Evolutionary conservation across 2,113 vertebrate genomes (phyloP).

Genomic region (Epinephelus moara): DNA sequence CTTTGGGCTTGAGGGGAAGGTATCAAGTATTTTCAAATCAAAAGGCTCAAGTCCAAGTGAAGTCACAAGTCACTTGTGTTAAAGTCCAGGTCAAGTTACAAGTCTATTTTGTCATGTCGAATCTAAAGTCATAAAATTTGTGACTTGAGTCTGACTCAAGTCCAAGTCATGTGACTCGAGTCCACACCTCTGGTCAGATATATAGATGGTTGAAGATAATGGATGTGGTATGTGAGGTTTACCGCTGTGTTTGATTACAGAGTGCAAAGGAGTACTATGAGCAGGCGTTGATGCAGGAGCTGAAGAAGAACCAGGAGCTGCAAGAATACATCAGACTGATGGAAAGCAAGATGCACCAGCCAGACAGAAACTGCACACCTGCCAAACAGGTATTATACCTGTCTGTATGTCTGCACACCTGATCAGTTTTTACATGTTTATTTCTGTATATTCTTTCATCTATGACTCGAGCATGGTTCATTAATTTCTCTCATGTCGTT

Average conservation of each 20-base stretch:
- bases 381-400: slow-evolving; percentile 66
- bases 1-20: too few relatives aligned
- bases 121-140: too few relatives aligned
- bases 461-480: neutral
- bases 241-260: slow-evolving; percentile 67
- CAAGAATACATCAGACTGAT: slow-evolving; percentile 84
- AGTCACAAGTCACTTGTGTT: too few relatives aligned
- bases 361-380: slow-evolving; percentile 59
- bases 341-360: slow-evolving; percentile 75
- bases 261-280: slow-evolving; percentile 87
- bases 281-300: slow-evolving; percentile 84
- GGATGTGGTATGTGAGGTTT: slow-evolving; percentile 8
- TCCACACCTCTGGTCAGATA: neutral
- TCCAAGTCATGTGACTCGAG: too few relatives aligned
- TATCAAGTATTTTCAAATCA: too few relatives aligned
- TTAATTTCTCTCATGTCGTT: slow-evolving; percentile 21
- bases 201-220: neutral
- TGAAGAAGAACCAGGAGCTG: slow-evolving; percentile 87
- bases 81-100: too few relatives aligned
- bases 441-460: neutral
- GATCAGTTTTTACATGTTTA: too few relatives aligned
- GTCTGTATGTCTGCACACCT: neutral
- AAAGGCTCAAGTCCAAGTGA: too few relatives aligned
- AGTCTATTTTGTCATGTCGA: too few relatives aligned
- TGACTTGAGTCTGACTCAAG: too few relatives aligned